Percentiles rank a stretch among this genome's conserved stretches.
Evolutionary conservation across 2,888 invertebrate genomes (phyloP).

Genomic region (Harmothoe impar): DNA sequence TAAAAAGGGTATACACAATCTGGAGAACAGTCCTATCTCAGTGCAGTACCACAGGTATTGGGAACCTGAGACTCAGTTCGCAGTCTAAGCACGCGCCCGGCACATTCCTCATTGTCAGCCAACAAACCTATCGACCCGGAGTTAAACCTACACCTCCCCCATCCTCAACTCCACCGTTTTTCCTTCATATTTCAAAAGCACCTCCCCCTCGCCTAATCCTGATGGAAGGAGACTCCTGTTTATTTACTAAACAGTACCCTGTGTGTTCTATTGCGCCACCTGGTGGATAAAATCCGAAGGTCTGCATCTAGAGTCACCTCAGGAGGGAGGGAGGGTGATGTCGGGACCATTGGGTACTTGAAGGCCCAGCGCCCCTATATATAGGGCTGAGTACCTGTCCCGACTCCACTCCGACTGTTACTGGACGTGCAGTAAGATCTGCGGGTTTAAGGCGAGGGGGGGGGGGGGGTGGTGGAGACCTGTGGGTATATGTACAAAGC

Average conservation of each 20-base stretch:
- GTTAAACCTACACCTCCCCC: background rate
- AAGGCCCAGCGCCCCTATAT: no score
- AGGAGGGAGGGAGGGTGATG: background rate
- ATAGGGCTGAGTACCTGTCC: no score
- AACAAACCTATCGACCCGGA: background rate
- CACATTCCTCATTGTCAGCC: slow-evolving; percentile 14
- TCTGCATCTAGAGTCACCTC: background rate
- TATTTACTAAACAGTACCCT: background rate
- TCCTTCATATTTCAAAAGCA: background rate
- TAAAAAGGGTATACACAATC: no score
- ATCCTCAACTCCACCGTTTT: background rate
- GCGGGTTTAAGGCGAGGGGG: no score
- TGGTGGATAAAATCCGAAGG: background rate
- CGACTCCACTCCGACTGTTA: no score
- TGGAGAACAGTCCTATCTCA: no score
- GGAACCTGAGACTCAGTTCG: background rate
- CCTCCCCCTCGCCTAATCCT: background rate
- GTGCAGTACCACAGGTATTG: no score
- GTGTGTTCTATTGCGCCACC: slow-evolving; percentile 5
- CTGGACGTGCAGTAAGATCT: no score
- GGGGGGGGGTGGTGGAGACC: background rate
- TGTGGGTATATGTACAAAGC: no score
- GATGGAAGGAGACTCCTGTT: slow-evolving; percentile 18
- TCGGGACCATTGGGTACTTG: background rate
- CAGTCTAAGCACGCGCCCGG: background rate